Conservation (phyloP, 2,888 invertebrate genomes). For the Tetragnatha montana region DNA sequence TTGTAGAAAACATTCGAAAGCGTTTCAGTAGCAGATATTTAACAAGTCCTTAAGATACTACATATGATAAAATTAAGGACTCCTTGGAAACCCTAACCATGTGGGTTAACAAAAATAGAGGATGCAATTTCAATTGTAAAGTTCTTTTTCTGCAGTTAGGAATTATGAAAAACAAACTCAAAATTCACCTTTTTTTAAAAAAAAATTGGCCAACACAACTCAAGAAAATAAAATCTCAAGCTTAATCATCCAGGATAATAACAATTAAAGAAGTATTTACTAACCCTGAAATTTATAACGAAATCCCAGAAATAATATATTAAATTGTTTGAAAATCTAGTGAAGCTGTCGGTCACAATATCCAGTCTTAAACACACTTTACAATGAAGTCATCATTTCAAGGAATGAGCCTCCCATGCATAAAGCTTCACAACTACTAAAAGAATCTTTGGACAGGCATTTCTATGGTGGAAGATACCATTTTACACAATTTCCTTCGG, state of each 20-base stretch:
- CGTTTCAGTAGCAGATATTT: conserved; percentile 1
- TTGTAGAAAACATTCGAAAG: background rate
- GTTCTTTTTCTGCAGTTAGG: no score
- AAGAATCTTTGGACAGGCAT: conserved; percentile 13
- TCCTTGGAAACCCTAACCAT: background rate
- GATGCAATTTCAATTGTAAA: background rate
- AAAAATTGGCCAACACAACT: no score
- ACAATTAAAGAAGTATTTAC: background rate
- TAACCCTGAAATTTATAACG: conserved; percentile 3
- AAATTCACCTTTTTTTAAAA: no score
- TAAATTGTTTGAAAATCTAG: no score
- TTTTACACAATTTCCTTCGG: conserved; percentile 6
- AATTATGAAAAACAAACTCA: no score
- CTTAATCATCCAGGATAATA: background rate
- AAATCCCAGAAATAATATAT: no score
- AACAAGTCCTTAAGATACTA: background rate
- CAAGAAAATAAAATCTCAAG: no score
- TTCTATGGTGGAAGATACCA: conserved; percentile 13
- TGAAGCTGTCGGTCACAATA: no score
- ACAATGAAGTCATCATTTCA: conserved; percentile 8
- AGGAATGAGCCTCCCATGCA: conserved; percentile 18
- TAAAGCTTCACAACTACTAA: conserved; percentile 8
- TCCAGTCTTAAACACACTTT: no score
- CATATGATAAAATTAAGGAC: background rate
- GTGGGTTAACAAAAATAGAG: background rate